phyloP scores from a whole-genome alignment of 2,888 invertebrate genomes.

The Pyrgus malvae region DNA sequence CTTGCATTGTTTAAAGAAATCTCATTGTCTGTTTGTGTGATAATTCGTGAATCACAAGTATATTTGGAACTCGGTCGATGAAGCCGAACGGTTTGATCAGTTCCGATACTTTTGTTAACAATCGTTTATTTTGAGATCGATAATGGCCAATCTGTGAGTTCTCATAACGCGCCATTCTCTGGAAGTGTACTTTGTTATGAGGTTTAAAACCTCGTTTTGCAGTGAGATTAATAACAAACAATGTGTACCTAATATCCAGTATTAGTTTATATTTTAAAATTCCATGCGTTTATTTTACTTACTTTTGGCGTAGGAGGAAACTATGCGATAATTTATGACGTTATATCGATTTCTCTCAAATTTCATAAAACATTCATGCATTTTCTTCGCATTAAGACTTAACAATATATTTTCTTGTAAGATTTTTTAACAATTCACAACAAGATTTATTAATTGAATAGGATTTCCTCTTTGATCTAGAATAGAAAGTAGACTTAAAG shows the following conservation, averaged over 20 bases:
- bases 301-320: constrained; percentile 8
- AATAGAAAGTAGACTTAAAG: background rate
- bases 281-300: constrained; percentile 14
- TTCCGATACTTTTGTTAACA: constrained; percentile 34
- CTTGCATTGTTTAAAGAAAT: constrained; percentile 40
- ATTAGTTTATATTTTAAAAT: constrained; percentile 19
- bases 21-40: constrained; percentile 45
- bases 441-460: constrained; percentile 10
- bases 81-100: constrained; percentile 33
- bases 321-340: constrained; percentile 5
- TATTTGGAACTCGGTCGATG: constrained; percentile 56
- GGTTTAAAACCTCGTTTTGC: constrained; percentile 6
- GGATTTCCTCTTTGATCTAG: constrained; percentile 7
- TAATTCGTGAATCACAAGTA: constrained; percentile 49
- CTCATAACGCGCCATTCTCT: constrained; percentile 17
- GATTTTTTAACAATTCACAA: constrained; percentile 2
- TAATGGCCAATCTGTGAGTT: constrained; percentile 31
- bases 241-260: constrained; percentile 10
- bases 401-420: constrained; percentile 8
- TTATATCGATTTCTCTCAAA: constrained; percentile 8
- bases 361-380: constrained; percentile 13
- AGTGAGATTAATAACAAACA: constrained; percentile 19
- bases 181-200: constrained; percentile 4
- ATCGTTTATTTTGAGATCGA: constrained; percentile 27
- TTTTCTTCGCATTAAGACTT: background rate